These are phyloP conservation scores for Vanessa cardui DNA, from an alignment of 2,888 invertebrate genomes.

Conservation along the genomic window DNA sequence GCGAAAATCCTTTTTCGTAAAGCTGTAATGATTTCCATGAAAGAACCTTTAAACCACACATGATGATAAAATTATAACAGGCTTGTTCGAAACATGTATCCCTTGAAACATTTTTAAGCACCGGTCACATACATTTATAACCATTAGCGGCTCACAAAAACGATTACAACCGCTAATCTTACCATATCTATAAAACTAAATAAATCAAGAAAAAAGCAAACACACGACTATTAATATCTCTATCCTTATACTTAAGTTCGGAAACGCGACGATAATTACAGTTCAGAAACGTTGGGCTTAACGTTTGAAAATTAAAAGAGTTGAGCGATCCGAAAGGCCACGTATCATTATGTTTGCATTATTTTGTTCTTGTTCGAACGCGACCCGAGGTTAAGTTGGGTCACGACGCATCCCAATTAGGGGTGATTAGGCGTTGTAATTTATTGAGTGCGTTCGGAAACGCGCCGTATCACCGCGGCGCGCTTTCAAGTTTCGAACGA, in stretches of 20 bases:
- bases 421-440: conserved; percentile 79
- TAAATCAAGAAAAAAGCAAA: conserved; percentile 79
- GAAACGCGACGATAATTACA: conserved; percentile 77
- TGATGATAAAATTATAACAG: conserved; percentile 37
- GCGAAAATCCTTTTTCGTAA: conserved; percentile 21
- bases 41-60: conserved; percentile 30
- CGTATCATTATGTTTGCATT: conserved; percentile 81
- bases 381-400: conserved; percentile 79
- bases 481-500: conserved; percentile 52
- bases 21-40: conserved; percentile 31
- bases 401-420: conserved; percentile 81
- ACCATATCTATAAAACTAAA: conserved; percentile 73
- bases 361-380: conserved; percentile 70
- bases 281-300: conserved; percentile 64
- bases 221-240: conserved; percentile 78
- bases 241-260: conserved; percentile 79
- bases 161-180: conserved; percentile 72
- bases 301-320: conserved; percentile 78
- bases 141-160: conserved; percentile 73
- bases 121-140: conserved; percentile 69
- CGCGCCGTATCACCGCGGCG: conserved; percentile 60
- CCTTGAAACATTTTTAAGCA: conserved; percentile 39
- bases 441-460: conserved; percentile 76
- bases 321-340: conserved; percentile 57
- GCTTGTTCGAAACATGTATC: conserved; percentile 26